Conservation (phyloP, 1,140 invertebrate species). For the Drosophila busckii region DNA sequence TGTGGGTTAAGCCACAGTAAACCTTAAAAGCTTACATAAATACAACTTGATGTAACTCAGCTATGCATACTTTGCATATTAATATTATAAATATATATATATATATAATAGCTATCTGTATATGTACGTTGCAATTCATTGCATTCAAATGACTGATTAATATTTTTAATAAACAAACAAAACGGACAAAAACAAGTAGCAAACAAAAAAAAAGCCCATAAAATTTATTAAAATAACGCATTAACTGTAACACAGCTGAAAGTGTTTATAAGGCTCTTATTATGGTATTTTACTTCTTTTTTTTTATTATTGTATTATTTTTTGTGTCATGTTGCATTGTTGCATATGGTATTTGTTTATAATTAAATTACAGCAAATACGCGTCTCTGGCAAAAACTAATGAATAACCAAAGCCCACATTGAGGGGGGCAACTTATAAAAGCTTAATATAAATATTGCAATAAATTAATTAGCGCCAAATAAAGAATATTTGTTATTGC, state of each 20-base stretch:
- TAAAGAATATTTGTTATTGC: constrained; percentile 61
- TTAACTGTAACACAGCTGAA: constrained; percentile 28
- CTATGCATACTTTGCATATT: no score
- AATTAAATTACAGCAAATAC: constrained; percentile 64
- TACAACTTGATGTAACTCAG: no score
- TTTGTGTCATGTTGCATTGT: constrained; percentile 50
- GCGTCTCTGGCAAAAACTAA: constrained; percentile 29
- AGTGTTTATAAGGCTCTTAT: constrained; percentile 43
- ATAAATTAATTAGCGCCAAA: constrained; percentile 72
- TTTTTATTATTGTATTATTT: constrained; percentile 19
- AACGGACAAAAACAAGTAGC: constrained; percentile 31
- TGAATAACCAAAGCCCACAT: constrained; percentile 21
- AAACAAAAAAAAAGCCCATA: constrained; percentile 12
- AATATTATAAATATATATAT: constrained; percentile 10
- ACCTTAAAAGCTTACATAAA: constrained; percentile 30
- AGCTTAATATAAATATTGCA: constrained; percentile 62
- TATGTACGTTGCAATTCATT: constrained; percentile 58
- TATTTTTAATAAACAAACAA: constrained; percentile 73
- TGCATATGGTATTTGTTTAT: constrained; percentile 72
- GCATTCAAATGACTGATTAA: constrained; percentile 78
- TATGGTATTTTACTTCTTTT: constrained; percentile 23
- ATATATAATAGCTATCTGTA: constrained; percentile 4
- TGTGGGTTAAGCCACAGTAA: constrained; percentile 7
- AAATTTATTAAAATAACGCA: constrained; percentile 14
- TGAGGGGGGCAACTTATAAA: no score